Evolutionary conservation across 1,140 invertebrate genomes (phyloP).

Genomic region (Pogonomyrmex barbatus): DNA sequence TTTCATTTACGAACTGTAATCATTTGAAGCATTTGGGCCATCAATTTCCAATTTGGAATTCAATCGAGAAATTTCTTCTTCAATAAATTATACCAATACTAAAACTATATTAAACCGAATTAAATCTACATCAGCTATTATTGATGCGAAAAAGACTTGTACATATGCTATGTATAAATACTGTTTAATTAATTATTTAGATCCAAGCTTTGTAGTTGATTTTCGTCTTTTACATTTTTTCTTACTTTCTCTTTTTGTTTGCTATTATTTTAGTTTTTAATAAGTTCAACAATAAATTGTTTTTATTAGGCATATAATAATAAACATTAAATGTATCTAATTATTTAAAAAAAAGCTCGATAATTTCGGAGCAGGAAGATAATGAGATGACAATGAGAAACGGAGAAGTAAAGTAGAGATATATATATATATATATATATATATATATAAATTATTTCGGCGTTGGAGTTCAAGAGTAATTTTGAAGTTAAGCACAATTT

Average conservation of each 20-base stretch:
- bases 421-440: background rate
- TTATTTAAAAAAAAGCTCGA: background rate
- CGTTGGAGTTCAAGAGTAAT: conserved; percentile 14
- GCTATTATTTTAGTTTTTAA: background rate
- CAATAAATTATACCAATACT: background rate
- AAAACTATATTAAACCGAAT: conserved; percentile 7
- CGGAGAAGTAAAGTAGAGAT: background rate
- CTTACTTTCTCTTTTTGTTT: background rate
- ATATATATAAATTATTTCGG: conserved; percentile 19
- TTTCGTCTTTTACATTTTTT: background rate
- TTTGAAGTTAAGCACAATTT: conserved; percentile 29
- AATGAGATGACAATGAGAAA: background rate
- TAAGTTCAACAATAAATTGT: background rate
- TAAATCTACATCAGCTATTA: background rate
- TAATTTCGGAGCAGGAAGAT: background rate
- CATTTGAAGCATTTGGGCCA: conserved; percentile 10
- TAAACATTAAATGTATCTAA: too few relatives aligned
- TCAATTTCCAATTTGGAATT: conserved; percentile 21
- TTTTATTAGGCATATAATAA: background rate
- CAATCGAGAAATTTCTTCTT: background rate
- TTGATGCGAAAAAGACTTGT: background rate
- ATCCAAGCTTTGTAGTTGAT: background rate
- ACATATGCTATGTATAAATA: background rate
- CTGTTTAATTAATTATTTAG: background rate
- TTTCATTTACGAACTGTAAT: conserved; percentile 35